phyloP scores from a whole-genome alignment of 2,113 vertebrate genomes.

The Charina bottae region DNA sequence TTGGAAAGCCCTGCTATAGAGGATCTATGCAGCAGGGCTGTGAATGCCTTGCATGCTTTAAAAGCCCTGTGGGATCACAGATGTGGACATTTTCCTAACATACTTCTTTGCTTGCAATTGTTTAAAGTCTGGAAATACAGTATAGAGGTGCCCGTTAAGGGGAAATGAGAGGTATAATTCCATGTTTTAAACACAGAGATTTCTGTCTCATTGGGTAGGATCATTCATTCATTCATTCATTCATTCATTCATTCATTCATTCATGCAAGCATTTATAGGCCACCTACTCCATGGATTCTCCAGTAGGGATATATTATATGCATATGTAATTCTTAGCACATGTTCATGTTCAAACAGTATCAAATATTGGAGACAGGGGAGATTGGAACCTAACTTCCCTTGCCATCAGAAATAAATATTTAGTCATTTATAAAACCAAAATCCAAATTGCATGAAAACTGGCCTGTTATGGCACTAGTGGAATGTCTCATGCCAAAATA shows the following conservation, averaged over 20 bases:
- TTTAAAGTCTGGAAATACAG: constrained; percentile 19
- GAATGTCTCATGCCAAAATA: background rate
- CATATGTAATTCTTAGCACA: background rate
- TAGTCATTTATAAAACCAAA: background rate
- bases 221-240: background rate
- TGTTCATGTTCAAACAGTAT: background rate
- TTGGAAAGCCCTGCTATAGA: too few relatives aligned
- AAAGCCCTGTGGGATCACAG: background rate
- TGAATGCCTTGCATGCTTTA: constrained; percentile 22
- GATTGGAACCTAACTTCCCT: background rate
- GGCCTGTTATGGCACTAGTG: background rate
- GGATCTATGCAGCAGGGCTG: constrained; percentile 54
- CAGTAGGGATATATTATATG: background rate
- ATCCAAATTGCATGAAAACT: background rate
- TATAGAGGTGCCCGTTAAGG: background rate
- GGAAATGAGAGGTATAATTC: background rate
- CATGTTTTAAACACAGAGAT: background rate
- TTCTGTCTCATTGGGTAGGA: background rate
- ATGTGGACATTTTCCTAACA: background rate
- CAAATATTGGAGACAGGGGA: background rate
- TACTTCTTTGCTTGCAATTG: constrained; percentile 1
- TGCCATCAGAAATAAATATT: background rate
- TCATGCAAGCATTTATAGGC: background rate
- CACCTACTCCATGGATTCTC: background rate
- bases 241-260: background rate